Conservation (phyloP, 1,140 invertebrate genomes). For the Macrobrachium rosenbergii region DNA sequence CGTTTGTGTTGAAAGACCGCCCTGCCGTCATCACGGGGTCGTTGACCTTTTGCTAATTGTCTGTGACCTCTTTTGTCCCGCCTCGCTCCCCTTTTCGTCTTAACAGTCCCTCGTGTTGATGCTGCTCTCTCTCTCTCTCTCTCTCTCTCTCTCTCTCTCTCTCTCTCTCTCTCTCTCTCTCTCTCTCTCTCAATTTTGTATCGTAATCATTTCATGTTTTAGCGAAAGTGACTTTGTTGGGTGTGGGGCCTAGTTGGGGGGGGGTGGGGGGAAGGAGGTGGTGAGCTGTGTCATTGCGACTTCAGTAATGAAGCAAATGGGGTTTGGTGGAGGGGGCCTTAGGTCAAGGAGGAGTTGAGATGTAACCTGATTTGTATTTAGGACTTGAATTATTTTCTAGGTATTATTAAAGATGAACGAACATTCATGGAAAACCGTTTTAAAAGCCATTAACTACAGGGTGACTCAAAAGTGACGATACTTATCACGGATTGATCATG, state of each 20-base stretch:
- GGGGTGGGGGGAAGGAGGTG: neutral
- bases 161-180: no score
- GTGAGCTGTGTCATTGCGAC: neutral
- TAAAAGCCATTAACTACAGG: no score
- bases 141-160: neutral
- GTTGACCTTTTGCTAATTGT: neutral
- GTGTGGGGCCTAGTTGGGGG: neutral
- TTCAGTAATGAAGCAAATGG: neutral
- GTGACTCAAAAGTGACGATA: no score
- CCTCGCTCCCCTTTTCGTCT: neutral
- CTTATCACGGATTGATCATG: no score
- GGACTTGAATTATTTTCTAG: no score
- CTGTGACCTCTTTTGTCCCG: neutral
- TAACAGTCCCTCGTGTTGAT: neutral
- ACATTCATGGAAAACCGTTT: no score
- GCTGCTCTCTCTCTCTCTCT: no score
- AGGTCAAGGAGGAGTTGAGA: neutral
- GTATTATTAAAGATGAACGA: no score
- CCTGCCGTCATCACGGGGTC: no score
- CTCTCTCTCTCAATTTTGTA: no score
- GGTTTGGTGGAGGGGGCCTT: neutral
- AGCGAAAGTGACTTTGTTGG: neutral
- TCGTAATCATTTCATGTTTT: neutral
- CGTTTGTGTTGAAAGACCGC: no score
- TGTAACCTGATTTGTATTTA: no score